phyloP scores from a whole-genome alignment of 1,140 invertebrate genomes.

The Hydropsyche tenuis region DNA sequence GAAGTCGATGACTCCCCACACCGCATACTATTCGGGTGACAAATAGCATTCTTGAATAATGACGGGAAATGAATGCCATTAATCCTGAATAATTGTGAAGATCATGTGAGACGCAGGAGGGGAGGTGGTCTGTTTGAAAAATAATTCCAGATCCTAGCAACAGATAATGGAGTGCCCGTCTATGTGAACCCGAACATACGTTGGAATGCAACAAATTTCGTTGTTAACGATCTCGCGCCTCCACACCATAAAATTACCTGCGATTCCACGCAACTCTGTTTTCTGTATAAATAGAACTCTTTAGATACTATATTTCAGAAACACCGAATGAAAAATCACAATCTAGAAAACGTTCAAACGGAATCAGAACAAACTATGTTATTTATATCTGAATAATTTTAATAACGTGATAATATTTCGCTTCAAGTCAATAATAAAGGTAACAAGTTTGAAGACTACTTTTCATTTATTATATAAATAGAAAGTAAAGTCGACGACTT shows the following conservation, averaged over 20 bases:
- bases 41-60: slow-evolving; percentile 48
- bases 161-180: slow-evolving; percentile 22
- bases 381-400: too few relatives aligned
- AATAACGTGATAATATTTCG: too few relatives aligned
- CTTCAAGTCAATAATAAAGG: too few relatives aligned
- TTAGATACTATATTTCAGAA: too few relatives aligned
- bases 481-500: neutral
- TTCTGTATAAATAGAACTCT: neutral
- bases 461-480: too few relatives aligned
- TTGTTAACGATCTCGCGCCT: slow-evolving; percentile 19
- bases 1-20: neutral
- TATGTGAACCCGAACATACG: neutral
- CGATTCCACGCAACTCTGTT: neutral
- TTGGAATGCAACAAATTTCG: slow-evolving; percentile 27
- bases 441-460: too few relatives aligned
- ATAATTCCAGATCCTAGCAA: slow-evolving; percentile 37
- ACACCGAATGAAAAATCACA: too few relatives aligned
- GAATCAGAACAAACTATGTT: too few relatives aligned
- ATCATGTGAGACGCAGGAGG: slow-evolving; percentile 31
- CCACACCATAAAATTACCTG: neutral
- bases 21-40: slow-evolving; percentile 30
- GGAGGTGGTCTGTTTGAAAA: slow-evolving; percentile 29
- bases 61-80: slow-evolving; percentile 47
- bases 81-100: slow-evolving; percentile 48
- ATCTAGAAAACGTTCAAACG: too few relatives aligned